Evolutionary conservation across 2,113 vertebrate species (phyloP).

Genomic region (Uria aalge): DNA sequence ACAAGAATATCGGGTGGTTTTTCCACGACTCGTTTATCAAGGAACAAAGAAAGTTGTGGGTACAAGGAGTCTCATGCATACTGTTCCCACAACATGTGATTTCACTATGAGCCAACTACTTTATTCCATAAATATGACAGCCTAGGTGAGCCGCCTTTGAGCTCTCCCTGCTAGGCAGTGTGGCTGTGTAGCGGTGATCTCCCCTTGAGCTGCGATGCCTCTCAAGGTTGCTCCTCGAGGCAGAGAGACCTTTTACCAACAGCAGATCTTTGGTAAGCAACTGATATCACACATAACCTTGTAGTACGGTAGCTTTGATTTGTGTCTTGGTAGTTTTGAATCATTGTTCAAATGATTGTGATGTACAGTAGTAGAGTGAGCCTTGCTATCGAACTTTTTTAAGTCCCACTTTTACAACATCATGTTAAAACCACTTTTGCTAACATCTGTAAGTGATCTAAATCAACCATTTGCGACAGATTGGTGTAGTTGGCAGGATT

Average conservation of each 20-base stretch:
- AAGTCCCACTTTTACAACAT: not conserved
- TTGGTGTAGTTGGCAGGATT: not conserved
- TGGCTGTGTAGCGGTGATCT: not conserved
- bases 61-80: not conserved
- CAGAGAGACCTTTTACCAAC: not conserved
- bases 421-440: not conserved
- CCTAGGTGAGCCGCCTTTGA: not conserved
- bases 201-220: not conserved
- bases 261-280: not conserved
- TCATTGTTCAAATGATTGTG: not conserved
- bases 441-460: not conserved
- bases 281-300: not conserved
- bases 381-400: not conserved
- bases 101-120: not conserved
- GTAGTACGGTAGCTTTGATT: not conserved
- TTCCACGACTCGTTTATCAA: not conserved
- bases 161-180: not conserved
- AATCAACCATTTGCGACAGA: not conserved
- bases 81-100: not conserved
- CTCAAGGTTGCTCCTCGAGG: not conserved
- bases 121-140: not conserved
- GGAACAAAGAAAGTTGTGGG: not conserved
- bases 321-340: not conserved
- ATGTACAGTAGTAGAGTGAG: not conserved
- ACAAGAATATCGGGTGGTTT: not conserved